A percentile compares a stretch with the other conserved stretches of the same genome.
Conservation (phyloP, 2,797 vertebrate genomes). For the Manis javanica region DNA sequence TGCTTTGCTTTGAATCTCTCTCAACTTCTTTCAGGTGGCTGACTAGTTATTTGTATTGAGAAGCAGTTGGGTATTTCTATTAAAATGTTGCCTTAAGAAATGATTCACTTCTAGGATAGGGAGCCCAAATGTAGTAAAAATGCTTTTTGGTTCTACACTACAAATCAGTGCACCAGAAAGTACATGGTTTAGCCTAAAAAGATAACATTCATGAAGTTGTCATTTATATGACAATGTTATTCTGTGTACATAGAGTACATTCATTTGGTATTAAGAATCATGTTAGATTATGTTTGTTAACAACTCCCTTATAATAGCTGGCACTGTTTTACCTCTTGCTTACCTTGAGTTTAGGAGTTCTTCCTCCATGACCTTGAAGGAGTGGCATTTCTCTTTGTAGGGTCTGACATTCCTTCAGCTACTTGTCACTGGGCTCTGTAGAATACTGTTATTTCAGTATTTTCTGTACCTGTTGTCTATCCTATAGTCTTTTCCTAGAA, state of each 20-base stretch:
- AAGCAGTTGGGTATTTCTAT: background rate
- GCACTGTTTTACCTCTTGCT: background rate
- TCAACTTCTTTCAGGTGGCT: background rate
- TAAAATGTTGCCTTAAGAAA: background rate
- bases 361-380: background rate
- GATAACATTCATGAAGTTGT: constrained; percentile 5
- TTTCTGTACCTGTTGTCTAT: background rate
- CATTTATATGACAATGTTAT: background rate
- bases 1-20: background rate
- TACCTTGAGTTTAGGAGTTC: background rate
- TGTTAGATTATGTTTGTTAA: constrained; percentile 15
- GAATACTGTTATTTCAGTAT: background rate
- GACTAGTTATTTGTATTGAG: background rate
- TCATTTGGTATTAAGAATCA: constrained; percentile 32
- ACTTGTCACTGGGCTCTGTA: background rate
- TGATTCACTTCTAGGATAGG: background rate
- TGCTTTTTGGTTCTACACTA: background rate
- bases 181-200: background rate
- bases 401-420: background rate
- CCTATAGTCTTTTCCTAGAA: background rate
- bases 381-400: background rate
- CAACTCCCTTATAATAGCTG: background rate
- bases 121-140: background rate
- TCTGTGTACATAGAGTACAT: background rate
- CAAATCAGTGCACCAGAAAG: background rate